Base-by-base conservation (phyloP, 2,797 vertebrate species). In the Megaceryle alcyon region DNA sequence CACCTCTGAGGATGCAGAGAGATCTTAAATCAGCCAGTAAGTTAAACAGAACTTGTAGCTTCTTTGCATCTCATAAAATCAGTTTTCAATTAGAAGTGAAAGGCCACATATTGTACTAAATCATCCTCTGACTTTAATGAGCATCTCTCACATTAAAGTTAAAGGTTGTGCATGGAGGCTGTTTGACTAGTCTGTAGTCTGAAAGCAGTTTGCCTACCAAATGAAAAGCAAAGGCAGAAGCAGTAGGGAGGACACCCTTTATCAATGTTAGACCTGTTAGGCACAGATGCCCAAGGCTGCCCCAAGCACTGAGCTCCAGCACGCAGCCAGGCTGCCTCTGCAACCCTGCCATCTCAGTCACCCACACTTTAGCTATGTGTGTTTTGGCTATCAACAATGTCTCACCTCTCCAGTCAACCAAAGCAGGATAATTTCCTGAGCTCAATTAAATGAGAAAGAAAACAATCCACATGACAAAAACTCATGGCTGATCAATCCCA, bases 331-430 rank as follows among this genome's bases (percentile, higher is more conserved):
- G 91, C 71, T 91, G 70, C 75, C 88, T 93, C 73, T 63, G 61
- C 76, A 90, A 41, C 90, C 93, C 92, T 53, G 26, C 86, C 89
- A 86, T 94, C 93, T 89, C 86, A 88, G 82, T 83, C 95, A 93
- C 41, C 92, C 88, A 95, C 92, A 87, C 83, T 96, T 96, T 48
- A 60, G 54, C 87, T 93, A 29, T 53, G 26, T 76, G 86, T 94
- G 85, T 90, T 97, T 96, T 89, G 96, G 93, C 92, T n/a, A 20
- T 86, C 90, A 85, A 63, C 39, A 64, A 86, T 91, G 63, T 91
- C 88, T 97, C 91, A 94, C 92, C 94, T 96, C 88, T 95, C 76
- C 95, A 94, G 81, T 82, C 93, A 95, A 95, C 87, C 95, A 89
- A 94, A 95, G 94, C 69, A 81, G 91, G 65, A 76, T 89, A 97